These are phyloP conservation scores for Diploptera punctata DNA, from an alignment of 2,888 invertebrate genomes.

Conservation along the genomic window DNA sequence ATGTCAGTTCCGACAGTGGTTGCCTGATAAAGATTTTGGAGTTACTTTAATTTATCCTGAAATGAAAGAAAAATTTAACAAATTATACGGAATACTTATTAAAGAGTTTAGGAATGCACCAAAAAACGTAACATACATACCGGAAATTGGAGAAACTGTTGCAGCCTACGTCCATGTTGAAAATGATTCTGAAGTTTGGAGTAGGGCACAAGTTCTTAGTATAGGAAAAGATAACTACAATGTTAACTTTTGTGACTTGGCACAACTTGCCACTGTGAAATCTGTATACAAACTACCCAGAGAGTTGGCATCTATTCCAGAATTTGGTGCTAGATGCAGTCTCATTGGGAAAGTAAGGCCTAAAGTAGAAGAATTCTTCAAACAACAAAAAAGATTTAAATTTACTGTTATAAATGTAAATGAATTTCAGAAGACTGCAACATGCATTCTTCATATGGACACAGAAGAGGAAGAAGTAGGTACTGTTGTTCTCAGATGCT, in stretches of 20 bases:
- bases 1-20: neutral
- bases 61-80: neutral
- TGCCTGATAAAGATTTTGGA: neutral
- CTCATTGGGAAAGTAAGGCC: neutral
- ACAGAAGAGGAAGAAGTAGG: neutral
- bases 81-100: neutral
- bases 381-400: neutral
- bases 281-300: slow-evolving; percentile 4
- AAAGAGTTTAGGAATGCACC: neutral
- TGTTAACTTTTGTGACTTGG: slow-evolving; percentile 22
- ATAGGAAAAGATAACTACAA: neutral
- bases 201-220: neutral
- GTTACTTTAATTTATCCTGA: neutral
- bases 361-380: neutral
- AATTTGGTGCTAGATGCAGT: slow-evolving; percentile 5
- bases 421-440: neutral
- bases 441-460: neutral
- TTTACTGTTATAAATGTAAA: neutral
- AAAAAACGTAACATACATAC: neutral
- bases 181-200: neutral
- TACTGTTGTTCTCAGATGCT: neutral
- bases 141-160: neutral
- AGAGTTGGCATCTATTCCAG: slow-evolving; percentile 1
- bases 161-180: neutral
- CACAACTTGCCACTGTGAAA: neutral